These are phyloP conservation scores for Phylloscopus trochilus DNA, from an alignment of 2,113 vertebrate genomes.

Conservation along the genomic window DNA sequence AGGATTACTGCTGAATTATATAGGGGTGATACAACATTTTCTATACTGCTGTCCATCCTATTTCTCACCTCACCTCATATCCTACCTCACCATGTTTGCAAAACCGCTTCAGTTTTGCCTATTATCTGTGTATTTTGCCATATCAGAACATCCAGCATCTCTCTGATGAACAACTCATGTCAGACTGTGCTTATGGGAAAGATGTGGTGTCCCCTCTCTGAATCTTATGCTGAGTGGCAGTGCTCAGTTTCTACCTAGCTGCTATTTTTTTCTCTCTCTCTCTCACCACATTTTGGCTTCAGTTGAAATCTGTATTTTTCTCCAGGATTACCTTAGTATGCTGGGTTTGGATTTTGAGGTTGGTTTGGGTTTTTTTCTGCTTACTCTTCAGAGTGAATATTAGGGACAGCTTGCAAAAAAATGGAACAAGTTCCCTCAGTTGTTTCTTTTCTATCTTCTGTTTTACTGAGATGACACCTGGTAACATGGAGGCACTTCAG, in stretches of 20 bases:
- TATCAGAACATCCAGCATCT: not conserved
- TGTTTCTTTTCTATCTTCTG: not conserved
- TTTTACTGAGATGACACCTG: not conserved
- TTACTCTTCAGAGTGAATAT: not conserved
- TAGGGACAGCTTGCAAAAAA: not conserved
- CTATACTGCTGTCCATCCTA: not conserved
- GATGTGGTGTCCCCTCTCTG: not conserved
- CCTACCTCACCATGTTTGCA: not conserved
- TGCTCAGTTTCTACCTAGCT: not conserved
- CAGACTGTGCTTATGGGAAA: not conserved
- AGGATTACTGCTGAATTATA: not conserved
- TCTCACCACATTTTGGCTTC: not conserved
- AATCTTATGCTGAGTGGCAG: not conserved
- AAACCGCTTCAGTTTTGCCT: not conserved
- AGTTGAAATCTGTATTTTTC: not conserved
- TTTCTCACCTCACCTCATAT: not conserved
- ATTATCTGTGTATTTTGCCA: not conserved
- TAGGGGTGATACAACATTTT: not conserved
- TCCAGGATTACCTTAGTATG: not conserved
- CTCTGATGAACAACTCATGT: not conserved
- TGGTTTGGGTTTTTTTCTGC: fast-evolving
- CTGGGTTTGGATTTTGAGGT: not conserved
- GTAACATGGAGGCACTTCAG: not conserved
- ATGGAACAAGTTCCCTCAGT: not conserved
- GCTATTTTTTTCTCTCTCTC: not conserved